Evolutionary conservation across 2,113 vertebrate species (phyloP).

Genomic region (Salvelinus alpinus): DNA sequence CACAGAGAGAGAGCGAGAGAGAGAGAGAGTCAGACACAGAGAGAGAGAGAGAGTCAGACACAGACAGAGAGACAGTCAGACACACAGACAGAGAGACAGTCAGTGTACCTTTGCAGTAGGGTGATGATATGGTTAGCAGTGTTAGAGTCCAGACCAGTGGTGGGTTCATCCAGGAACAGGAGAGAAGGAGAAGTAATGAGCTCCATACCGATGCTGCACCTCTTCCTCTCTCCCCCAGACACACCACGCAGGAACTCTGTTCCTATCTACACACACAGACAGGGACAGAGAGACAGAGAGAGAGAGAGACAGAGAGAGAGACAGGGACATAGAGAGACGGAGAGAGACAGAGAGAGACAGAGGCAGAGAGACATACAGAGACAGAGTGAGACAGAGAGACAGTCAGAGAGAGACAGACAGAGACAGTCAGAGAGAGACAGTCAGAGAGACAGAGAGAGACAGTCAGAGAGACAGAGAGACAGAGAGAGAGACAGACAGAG

Average conservation of each 20-base stretch:
- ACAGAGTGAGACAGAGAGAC: not conserved
- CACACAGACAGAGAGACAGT: too few relatives aligned
- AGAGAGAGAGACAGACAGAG: too few relatives aligned
- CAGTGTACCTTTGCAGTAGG: conserved; percentile 70
- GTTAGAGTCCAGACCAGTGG: conserved; percentile 79
- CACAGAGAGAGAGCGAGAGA: too few relatives aligned
- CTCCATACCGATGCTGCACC: conserved; percentile 82
- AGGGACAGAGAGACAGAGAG: too few relatives aligned
- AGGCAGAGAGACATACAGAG: not conserved
- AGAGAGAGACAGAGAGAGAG: too few relatives aligned
- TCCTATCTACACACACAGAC: conserved; percentile 62
- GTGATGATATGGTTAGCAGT: conserved; percentile 77
- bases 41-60: too few relatives aligned
- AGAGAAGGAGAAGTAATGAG: conserved; percentile 76
- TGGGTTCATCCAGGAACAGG: conserved; percentile 81
- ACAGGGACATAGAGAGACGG: conserved; percentile 1
- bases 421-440: too few relatives aligned
- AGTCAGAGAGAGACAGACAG: too few relatives aligned
- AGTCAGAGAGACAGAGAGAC: accelerated
- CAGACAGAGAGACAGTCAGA: too few relatives aligned
- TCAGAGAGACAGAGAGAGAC: too few relatives aligned
- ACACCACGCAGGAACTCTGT: conserved; percentile 79
- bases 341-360: not conserved
- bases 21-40: too few relatives aligned
- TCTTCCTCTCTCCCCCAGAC: conserved; percentile 79